These are phyloP conservation scores for Calephelis virginiensis DNA, from an alignment of 1,140 invertebrate genomes.

Conservation along the genomic window DNA sequence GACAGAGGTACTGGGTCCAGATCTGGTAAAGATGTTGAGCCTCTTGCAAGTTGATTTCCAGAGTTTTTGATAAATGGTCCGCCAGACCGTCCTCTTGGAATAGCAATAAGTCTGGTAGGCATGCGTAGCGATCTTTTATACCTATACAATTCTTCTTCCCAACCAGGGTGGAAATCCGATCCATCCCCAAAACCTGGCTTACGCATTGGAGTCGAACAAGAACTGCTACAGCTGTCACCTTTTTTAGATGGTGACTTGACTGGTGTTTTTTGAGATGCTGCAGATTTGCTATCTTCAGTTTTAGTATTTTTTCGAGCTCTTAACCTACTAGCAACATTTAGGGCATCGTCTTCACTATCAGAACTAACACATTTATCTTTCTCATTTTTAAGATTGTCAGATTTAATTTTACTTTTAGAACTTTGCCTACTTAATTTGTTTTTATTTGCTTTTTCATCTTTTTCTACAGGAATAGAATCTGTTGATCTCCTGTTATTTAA, in stretches of 20 bases:
- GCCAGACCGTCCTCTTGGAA: slow-evolving; percentile 78
- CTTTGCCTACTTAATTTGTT: slow-evolving; percentile 44
- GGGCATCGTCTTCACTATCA: slow-evolving; percentile 69
- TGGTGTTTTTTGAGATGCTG: slow-evolving; percentile 45
- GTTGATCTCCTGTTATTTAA: slow-evolving; percentile 58
- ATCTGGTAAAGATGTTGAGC: slow-evolving; percentile 87
- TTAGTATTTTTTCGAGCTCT: slow-evolving; percentile 64
- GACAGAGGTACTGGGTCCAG: slow-evolving; percentile 83
- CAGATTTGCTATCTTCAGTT: slow-evolving; percentile 55
- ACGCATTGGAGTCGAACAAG: slow-evolving; percentile 58
- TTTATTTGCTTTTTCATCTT: slow-evolving; percentile 53
- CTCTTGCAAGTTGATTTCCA: slow-evolving; percentile 51
- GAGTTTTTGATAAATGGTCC: slow-evolving; percentile 58
- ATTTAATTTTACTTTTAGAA: slow-evolving; percentile 31
- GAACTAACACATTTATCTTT: slow-evolving; percentile 50
- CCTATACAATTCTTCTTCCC: slow-evolving; percentile 89
- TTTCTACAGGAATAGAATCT: slow-evolving; percentile 51
- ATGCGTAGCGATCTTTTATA: slow-evolving; percentile 90
- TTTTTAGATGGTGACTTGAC: slow-evolving; percentile 57
- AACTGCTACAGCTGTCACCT: slow-evolving; percentile 60
- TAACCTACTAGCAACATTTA: slow-evolving; percentile 61
- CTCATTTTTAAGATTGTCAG: slow-evolving; percentile 52
- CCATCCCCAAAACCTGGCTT: slow-evolving; percentile 85
- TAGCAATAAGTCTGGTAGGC: slow-evolving; percentile 87
- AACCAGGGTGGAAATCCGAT: slow-evolving; percentile 86